A percentile compares a stretch with the other conserved stretches of the same genome.
Evolutionary conservation across 2,113 vertebrate genomes (phyloP).

Genomic region (Callipepla squamata): DNA sequence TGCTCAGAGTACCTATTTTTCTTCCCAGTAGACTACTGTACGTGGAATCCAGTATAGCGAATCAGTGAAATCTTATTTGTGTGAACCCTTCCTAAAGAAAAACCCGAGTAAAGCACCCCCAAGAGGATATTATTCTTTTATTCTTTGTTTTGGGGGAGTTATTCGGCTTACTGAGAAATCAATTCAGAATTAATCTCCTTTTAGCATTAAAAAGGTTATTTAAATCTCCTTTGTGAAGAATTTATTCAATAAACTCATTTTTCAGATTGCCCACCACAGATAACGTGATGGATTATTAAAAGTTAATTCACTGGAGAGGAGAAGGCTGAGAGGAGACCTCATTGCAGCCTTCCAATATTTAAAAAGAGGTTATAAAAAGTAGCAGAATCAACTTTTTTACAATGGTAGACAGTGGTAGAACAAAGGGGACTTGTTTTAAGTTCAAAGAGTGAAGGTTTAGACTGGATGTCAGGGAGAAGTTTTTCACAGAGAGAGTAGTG

Average conservation of each 20-base stretch:
- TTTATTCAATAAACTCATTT: background rate
- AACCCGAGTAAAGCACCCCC: background rate
- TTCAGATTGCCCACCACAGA: background rate
- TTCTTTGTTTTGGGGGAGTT: background rate
- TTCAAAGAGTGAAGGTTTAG: too few relatives aligned
- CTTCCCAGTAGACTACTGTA: background rate
- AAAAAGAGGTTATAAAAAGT: too few relatives aligned
- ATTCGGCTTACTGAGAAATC: background rate
- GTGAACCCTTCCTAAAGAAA: background rate
- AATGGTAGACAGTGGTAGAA: too few relatives aligned
- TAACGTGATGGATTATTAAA: background rate
- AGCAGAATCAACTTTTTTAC: too few relatives aligned
- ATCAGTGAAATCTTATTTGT: background rate
- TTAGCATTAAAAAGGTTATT: background rate
- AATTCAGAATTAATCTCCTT: background rate
- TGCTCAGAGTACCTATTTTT: background rate
- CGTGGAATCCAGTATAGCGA: fast-evolving
- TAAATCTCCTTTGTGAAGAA: background rate
- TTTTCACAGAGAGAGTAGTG: too few relatives aligned
- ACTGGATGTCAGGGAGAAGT: too few relatives aligned
- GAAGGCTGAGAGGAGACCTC: too few relatives aligned
- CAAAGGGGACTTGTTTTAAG: too few relatives aligned
- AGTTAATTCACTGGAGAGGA: background rate
- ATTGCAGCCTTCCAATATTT: too few relatives aligned
- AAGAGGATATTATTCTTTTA: background rate